phyloP scores from a whole-genome alignment of 2,797 vertebrate species.

The Lutjanus campechanus region DNA sequence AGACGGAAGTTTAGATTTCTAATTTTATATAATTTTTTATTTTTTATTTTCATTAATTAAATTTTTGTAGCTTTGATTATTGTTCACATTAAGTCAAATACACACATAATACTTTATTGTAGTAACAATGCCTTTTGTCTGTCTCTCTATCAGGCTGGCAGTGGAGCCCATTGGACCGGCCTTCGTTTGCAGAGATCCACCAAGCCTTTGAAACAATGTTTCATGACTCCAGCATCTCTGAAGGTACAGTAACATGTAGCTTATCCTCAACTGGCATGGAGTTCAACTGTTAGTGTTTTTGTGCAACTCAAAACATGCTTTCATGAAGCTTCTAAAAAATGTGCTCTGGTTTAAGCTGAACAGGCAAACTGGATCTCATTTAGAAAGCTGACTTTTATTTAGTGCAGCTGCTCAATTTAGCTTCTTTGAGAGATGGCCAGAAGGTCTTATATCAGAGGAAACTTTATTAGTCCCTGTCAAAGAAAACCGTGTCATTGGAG shows the following conservation, averaged over 20 bases:
- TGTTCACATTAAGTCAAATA: no score
- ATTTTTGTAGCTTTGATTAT: no score
- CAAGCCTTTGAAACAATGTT: slow-evolving; percentile 99
- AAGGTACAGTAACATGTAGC: slow-evolving; percentile 86
- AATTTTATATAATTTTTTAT: no score
- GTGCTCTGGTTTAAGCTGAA: neutral
- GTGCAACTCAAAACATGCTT: neutral
- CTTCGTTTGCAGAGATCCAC: slow-evolving; percentile 97
- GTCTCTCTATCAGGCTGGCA: slow-evolving; percentile 91
- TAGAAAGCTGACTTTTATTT: neutral
- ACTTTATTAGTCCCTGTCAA: neutral
- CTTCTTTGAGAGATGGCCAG: neutral
- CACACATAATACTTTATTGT: neutral
- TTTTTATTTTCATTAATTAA: no score
- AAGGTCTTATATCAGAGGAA: neutral
- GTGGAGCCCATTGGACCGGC: slow-evolving; percentile 96
- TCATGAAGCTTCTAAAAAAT: neutral
- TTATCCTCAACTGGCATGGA: no score
- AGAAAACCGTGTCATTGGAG: neutral
- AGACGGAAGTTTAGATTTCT: no score
- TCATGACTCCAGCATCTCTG: slow-evolving; percentile 98
- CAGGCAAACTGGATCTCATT: neutral
- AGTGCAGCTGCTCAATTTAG: neutral
- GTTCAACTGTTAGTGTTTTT: neutral
- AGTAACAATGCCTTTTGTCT: neutral